A percentile compares a stretch with the other conserved stretches of the same genome.
Evolutionary conservation across 1,140 invertebrate genomes (phyloP).

Genomic region (Drosophila nigromelanica): DNA sequence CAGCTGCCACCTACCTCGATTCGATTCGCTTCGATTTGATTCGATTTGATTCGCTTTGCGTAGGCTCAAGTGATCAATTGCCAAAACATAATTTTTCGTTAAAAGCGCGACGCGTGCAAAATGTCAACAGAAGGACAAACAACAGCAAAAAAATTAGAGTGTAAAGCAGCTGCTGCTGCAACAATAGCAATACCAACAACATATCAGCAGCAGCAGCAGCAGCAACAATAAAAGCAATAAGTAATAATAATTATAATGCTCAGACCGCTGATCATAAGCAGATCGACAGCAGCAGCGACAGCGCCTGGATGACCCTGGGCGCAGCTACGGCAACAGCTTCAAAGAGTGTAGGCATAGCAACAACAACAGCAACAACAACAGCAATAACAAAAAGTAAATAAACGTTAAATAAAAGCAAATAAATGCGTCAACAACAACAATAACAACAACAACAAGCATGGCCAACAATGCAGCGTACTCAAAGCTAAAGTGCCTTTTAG

Average conservation of each 20-base stretch:
- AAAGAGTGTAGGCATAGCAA: slow-evolving; percentile 40
- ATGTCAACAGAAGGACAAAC: slow-evolving; percentile 81
- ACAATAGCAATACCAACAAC: not conserved
- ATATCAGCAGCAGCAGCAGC: not conserved
- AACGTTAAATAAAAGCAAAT: slow-evolving; percentile 74
- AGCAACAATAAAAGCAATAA: slow-evolving; percentile 53
- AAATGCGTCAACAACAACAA: slow-evolving; percentile 67
- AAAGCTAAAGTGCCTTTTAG: slow-evolving; percentile 62
- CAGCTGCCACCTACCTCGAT: slow-evolving; percentile 26
- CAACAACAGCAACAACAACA: slow-evolving; percentile 7
- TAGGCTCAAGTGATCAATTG: slow-evolving; percentile 48
- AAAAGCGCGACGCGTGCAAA: slow-evolving; percentile 64
- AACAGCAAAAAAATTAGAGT: slow-evolving; percentile 45
- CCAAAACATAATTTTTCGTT: slow-evolving; percentile 8
- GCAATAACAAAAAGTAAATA: slow-evolving; percentile 63
- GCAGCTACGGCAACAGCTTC: slow-evolving; percentile 3
- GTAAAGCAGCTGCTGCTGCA: slow-evolving; percentile 7
- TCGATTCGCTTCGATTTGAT: slow-evolving; percentile 21
- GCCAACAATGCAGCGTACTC: slow-evolving; percentile 60
- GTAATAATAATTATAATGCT: slow-evolving; percentile 59
- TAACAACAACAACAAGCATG: slow-evolving; percentile 23
- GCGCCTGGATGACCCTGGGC: slow-evolving; percentile 60
- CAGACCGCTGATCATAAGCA: slow-evolving; percentile 66
- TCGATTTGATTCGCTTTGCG: slow-evolving; percentile 40
- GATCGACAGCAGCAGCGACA: slow-evolving; percentile 52